These are phyloP conservation scores for Alentia gelatinosa DNA, from an alignment of 2,888 invertebrate genomes.

Conservation along the genomic window DNA sequence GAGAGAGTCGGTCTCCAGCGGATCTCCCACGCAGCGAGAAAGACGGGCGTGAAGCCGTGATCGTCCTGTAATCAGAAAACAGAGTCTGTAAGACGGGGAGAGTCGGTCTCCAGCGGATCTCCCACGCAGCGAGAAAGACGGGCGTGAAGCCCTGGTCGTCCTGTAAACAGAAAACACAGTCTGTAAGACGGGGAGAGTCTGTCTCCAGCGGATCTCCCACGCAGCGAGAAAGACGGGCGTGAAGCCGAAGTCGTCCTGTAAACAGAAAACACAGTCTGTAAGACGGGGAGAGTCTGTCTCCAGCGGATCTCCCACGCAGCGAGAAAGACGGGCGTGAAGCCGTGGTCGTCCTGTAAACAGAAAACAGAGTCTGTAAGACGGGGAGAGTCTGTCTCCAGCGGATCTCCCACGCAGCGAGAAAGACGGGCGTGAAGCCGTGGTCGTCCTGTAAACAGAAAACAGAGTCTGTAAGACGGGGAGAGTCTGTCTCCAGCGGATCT, in stretches of 20 bases:
- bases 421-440: neutral
- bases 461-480: neutral
- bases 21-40: neutral
- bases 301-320: neutral
- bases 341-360: neutral
- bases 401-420: neutral
- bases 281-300: neutral
- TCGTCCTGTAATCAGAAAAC: neutral
- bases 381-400: neutral
- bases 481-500: neutral
- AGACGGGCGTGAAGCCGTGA: neutral
- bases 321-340: neutral
- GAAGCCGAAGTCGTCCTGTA: neutral
- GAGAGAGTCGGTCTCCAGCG: too few species aligned
- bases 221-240: neutral
- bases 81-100: neutral
- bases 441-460: neutral
- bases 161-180: neutral
- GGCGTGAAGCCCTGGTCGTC: neutral
- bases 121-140: neutral
- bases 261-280: neutral
- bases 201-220: neutral
- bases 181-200: neutral
- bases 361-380: neutral
- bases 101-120: neutral